These are phyloP conservation scores for Pachyramphus minor DNA, from an alignment of 2,113 vertebrate genomes.

Conservation along the genomic window DNA sequence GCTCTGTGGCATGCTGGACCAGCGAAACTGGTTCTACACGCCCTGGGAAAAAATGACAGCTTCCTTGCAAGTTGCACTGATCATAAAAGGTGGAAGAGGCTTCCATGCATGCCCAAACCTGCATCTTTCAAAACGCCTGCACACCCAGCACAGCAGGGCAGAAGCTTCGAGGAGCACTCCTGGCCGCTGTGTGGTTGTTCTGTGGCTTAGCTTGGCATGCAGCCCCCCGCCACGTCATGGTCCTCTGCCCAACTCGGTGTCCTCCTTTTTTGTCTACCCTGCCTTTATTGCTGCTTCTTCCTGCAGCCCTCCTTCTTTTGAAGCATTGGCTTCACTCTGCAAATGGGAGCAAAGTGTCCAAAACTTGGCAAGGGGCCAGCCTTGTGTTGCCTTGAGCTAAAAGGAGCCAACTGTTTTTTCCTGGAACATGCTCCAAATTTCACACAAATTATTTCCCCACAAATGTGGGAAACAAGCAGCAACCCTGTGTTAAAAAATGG, in stretches of 20 bases:
- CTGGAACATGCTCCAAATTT: conserved; percentile 58
- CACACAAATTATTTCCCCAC: conserved; percentile 14
- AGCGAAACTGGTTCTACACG: conserved; percentile 77
- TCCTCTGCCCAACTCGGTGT: background rate
- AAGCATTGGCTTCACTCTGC: background rate
- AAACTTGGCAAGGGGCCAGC: conserved; percentile 67
- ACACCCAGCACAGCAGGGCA: background rate
- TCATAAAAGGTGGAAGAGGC: conserved; percentile 59
- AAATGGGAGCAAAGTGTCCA: background rate
- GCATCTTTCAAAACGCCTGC: conserved; percentile 45
- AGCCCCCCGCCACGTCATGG: background rate
- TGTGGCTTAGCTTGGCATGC: background rate
- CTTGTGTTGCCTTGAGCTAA: conserved; percentile 58
- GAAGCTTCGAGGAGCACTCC: background rate
- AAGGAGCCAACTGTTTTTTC: conserved; percentile 62
- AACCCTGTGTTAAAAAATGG: background rate
- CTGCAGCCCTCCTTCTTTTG: background rate
- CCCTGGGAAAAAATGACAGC: conserved; percentile 73
- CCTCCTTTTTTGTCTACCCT: background rate
- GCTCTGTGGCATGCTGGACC: conserved; percentile 25
- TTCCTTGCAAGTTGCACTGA: conserved; percentile 44
- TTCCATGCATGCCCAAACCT: conserved; percentile 61
- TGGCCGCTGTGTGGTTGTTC: background rate
- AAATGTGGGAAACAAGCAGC: conserved; percentile 1
- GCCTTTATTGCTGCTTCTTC: background rate